Evolutionary conservation across 2,888 invertebrate species (phyloP), one percentile per base, ranked within the genome.

Genomic region (Choreutis nemorana): DNA sequence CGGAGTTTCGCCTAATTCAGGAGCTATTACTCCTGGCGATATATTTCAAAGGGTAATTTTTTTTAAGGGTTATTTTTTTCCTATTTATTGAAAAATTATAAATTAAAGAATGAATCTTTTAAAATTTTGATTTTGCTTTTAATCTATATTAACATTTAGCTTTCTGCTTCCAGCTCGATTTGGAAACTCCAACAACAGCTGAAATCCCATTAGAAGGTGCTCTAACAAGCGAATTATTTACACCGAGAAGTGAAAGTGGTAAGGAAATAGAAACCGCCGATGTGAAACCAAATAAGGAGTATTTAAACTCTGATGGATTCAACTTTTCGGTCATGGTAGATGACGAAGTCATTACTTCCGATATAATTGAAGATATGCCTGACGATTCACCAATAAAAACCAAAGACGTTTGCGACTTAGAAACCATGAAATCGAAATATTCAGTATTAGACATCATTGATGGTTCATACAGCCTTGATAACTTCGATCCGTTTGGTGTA

Each of bases 101-200:
- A n/a, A n/a, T 22, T 23, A 2, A 6, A 6, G 10, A 29, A 12
- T 12, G 16, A 3, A n/a, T 6, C 8, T 18, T 13, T 13, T 18
- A 10, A 2, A 26, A 31, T 14, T 23, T 18, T 18, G 18, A 18
- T 8, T 18, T 18, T 18, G 5, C 4, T 18, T 18, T 5, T 8
- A 18, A 18, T n/a, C n/a, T n/a, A n/a, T n/a, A n/a, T n/a, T n/a
- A n/a, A n/a, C n/a, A n/a, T n/a, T n/a, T n/a, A n/a, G 5, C 12
- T 13, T 35, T 30, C 32, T 25, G 10, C 14, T 55, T 66, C 26
- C 40, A 80, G 79, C 56, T 80, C 10, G 78, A 79, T 34, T 41
- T 80, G 21, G 80, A 80, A 63, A 80, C 79, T 2, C 80, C 80
- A 6, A 77, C 78, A 2, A 79, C 79, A 15, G 73, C 73, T 1